Base-by-base conservation (phyloP, 2,113 vertebrate genomes). In the Microtus ochrogaster region DNA sequence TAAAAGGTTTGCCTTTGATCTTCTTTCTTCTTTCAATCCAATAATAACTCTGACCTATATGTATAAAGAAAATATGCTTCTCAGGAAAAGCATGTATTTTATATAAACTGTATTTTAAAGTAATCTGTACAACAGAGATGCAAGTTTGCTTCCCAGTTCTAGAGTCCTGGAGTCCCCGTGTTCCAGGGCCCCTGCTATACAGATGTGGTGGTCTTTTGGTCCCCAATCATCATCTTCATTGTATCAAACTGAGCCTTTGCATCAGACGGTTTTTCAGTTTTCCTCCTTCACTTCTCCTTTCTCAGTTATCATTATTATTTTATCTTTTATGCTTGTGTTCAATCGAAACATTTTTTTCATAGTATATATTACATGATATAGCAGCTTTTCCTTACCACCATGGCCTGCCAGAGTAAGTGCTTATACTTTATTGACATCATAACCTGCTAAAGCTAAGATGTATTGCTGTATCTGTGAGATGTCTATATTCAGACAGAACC, bases 211-310 rank as follows among this genome's bases (percentile, higher is more conserved):
- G 5, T 21, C 22, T 76, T 0, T 26, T 8, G 36, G 12, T 7
- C 1, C 19, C 13, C 2, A 5, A 0, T 65, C 24, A 4, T 17
- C 13, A 28, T 39, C n/a, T 17, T 85, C 0, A 0, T 36, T 17
- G 33, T 22, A 19, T 3, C 44, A 36, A 49, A 10, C 28, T 26
- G 6, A 72, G 2, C 66, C 72, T 36, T 14, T 17, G 3, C 3
- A 11, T 13, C 58, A 61, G 12, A 2, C 13, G 0, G 14, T 65
- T 55, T 47, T 47, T 24, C 47, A 65, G 19, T 78, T 5, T 5
- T 41, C 4, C 61, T 74, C 52, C n/a, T 47, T 72, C 4, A 7
- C 9, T 30, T 36, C 47, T 66, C 63, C 19, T 16, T 61, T 39
- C n/a, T 82, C 13, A 28, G 28, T 66, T n/a, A 6, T 61, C 44